These are phyloP conservation scores for Cyrtodaria siliqua DNA, from an alignment of 2,888 invertebrate genomes.

Conservation along the genomic window DNA sequence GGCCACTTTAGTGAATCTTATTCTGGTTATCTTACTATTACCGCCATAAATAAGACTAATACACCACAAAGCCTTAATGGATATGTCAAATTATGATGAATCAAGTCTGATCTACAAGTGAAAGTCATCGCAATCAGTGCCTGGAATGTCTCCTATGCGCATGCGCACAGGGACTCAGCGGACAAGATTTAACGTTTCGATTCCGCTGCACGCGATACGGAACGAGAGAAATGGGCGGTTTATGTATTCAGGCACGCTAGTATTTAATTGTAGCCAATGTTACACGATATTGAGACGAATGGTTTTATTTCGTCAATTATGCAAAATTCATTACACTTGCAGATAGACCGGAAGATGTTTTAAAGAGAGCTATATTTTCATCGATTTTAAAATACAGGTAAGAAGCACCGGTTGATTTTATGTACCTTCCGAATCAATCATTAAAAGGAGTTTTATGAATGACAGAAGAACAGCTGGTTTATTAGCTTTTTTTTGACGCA, in stretches of 20 bases:
- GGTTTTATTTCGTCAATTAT: not conserved
- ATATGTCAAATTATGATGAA: slow-evolving; percentile 12
- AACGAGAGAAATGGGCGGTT: not conserved
- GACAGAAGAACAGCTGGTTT: too few relatives aligned
- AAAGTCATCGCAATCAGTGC: slow-evolving; percentile 9
- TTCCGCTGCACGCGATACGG: slow-evolving; percentile 11
- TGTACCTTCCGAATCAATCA: too few relatives aligned
- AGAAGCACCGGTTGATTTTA: too few relatives aligned
- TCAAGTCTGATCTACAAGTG: slow-evolving; percentile 3
- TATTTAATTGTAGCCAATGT: slow-evolving; percentile 9
- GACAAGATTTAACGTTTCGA: slow-evolving; percentile 10
- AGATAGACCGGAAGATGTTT: too few relatives aligned
- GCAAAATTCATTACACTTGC: not conserved
- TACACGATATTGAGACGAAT: slow-evolving; percentile 6
- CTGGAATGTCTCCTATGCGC: not conserved
- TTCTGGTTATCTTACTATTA: too few relatives aligned
- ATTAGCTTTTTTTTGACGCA: too few relatives aligned
- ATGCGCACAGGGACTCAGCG: slow-evolving; percentile 11
- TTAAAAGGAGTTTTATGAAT: too few relatives aligned
- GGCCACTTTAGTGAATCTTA: too few relatives aligned
- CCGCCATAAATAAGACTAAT: not conserved
- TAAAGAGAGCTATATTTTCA: too few relatives aligned
- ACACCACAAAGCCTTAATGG: slow-evolving; percentile 2
- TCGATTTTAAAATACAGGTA: too few relatives aligned
- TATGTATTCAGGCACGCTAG: slow-evolving; percentile 5